A percentile compares a stretch with the other conserved stretches of the same genome.
Evolutionary conservation across 1,140 invertebrate genomes (phyloP).

Genomic region (Drosophila neocordata): DNA sequence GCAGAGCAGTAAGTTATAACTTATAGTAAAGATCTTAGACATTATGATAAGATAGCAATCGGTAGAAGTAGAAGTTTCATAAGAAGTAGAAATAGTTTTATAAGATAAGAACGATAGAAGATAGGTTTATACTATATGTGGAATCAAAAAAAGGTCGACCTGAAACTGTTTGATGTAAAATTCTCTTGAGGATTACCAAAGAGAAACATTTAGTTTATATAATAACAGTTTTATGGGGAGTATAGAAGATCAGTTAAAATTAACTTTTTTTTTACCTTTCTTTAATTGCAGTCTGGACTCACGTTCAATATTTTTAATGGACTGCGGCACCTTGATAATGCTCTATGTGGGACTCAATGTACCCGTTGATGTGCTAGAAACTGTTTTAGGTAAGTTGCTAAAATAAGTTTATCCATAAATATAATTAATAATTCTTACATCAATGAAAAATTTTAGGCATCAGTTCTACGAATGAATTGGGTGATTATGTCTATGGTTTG

Average conservation of each 20-base stretch:
- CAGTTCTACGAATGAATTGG: conserved; percentile 84
- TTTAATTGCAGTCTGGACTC: conserved; percentile 87
- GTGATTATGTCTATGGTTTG: conserved; percentile 88
- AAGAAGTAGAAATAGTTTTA: too few relatives aligned
- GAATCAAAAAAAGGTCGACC: too few relatives aligned
- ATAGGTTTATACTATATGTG: too few relatives aligned
- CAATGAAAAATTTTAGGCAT: conserved; percentile 84
- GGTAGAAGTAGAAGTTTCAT: conserved; percentile 5
- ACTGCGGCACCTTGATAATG: conserved; percentile 92
- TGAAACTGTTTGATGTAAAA: too few relatives aligned
- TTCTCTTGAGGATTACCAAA: too few relatives aligned
- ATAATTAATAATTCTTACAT: neutral
- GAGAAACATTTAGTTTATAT: too few relatives aligned
- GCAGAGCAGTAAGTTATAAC: conserved; percentile 85
- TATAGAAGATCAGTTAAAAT: too few relatives aligned
- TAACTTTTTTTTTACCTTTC: neutral
- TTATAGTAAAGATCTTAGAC: neutral
- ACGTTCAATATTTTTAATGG: conserved; percentile 95
- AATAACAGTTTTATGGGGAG: too few relatives aligned
- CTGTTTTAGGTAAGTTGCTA: conserved; percentile 86
- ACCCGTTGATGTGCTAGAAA: conserved; percentile 89
- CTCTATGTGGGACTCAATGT: conserved; percentile 94
- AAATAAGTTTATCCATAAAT: neutral
- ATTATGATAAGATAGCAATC: neutral
- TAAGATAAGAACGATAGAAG: too few relatives aligned